Evolutionary conservation across 2,888 invertebrate species (phyloP).

Genomic region (Drosophila neutralis): DNA sequence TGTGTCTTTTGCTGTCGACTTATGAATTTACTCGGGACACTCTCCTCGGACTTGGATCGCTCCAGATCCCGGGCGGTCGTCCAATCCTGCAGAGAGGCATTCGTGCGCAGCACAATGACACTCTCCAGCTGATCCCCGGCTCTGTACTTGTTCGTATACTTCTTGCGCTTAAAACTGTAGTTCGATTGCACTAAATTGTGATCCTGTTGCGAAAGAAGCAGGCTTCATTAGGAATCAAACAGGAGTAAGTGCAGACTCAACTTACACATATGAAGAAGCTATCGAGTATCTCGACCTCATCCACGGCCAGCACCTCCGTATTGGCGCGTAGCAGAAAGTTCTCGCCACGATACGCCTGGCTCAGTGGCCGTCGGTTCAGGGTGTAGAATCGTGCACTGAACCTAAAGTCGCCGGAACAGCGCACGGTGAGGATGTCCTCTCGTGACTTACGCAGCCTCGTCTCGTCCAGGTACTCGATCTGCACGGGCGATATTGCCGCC

Average conservation of each 20-base stretch:
- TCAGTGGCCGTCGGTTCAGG: slow-evolving; percentile 81
- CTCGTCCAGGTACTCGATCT: slow-evolving; percentile 83
- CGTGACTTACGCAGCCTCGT: slow-evolving; percentile 82
- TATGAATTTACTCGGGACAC: slow-evolving; percentile 41
- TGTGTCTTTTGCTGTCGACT: slow-evolving; percentile 55
- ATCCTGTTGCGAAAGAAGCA: slow-evolving; percentile 70
- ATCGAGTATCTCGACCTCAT: slow-evolving; percentile 83
- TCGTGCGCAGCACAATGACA: slow-evolving; percentile 83
- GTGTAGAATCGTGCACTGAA: slow-evolving; percentile 84
- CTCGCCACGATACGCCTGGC: slow-evolving; percentile 83
- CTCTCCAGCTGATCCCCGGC: slow-evolving; percentile 83
- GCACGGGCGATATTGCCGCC: slow-evolving; percentile 78
- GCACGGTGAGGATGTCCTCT: slow-evolving; percentile 80
- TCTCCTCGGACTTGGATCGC: slow-evolving; percentile 66
- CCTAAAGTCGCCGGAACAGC: slow-evolving; percentile 82
- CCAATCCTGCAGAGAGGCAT: slow-evolving; percentile 82
- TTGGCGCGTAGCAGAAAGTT: slow-evolving; percentile 84
- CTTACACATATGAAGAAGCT: slow-evolving; percentile 85
- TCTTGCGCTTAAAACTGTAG: slow-evolving; percentile 84
- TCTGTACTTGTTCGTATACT: slow-evolving; percentile 78
- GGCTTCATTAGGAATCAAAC: background rate
- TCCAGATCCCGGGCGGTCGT: slow-evolving; percentile 78
- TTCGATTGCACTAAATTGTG: slow-evolving; percentile 84
- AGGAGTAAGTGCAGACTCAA: slow-evolving; percentile 1
- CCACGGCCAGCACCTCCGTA: slow-evolving; percentile 81